A percentile compares a stretch with the other conserved stretches of the same genome.
Conservation (phyloP, 2,113 vertebrate species). For the Telmatochromis bifrenatus region DNA sequence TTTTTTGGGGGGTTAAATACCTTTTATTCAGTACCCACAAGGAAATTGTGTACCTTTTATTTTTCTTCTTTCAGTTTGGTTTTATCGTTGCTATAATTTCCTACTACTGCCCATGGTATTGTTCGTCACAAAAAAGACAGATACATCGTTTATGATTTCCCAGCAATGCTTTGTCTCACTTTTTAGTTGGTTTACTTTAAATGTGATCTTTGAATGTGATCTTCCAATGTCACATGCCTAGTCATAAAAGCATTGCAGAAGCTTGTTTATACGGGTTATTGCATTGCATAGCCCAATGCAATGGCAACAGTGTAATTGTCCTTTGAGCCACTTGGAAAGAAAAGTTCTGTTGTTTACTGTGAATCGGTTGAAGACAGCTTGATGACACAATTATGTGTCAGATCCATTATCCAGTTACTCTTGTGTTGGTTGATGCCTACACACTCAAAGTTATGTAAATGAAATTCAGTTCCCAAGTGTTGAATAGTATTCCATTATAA, state of each 20-base stretch:
- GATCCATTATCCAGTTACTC: background rate
- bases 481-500: background rate
- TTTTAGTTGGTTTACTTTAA: background rate
- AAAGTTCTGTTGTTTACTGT: background rate
- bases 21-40: background rate
- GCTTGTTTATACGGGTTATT: background rate
- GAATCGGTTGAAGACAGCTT: background rate
- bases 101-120: background rate
- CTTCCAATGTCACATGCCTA: background rate
- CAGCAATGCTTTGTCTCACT: background rate
- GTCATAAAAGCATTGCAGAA: background rate
- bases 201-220: background rate
- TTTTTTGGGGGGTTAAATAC: background rate
- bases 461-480: background rate
- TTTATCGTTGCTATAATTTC: background rate
- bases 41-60: background rate
- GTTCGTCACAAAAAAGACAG: background rate
- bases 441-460: constrained; percentile 29
- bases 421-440: constrained; percentile 10
- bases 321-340: background rate
- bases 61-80: background rate
- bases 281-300: background rate
- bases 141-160: background rate
- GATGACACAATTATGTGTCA: background rate
- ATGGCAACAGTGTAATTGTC: background rate